Evolutionary conservation across 1,140 invertebrate genomes (phyloP), one percentile per base, ranked within the genome.

Genomic region (Hydropsyche tenuis): DNA sequence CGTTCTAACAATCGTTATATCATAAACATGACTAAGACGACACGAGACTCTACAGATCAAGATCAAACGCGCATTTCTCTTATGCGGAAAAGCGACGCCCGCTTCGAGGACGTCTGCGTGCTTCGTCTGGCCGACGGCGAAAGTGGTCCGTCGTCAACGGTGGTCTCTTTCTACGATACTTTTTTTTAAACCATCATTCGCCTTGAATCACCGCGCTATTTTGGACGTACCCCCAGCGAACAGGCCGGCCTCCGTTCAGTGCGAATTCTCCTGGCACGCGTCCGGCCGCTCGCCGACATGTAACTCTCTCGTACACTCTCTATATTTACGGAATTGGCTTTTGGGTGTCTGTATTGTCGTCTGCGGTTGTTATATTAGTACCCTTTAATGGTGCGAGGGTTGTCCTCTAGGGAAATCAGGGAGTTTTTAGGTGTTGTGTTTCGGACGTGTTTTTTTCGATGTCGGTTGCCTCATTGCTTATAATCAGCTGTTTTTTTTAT

Each of bases 201-300:
- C 46, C 27, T 60, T 74, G 73, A 74, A 62, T 69, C 73, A 74
- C 20, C 14, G 25, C 20, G 42, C 73, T 74, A 74, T 74, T 74
- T 74, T 27, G 30, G 73, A 20, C 7, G 18, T 74, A 74, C 73
- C 73, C 73, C 73, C 73, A 74, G 73, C 73, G 46, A 63, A 74
- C 73, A 56, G 72, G 18, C 43, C 7, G 20, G 51, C 20, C 7
- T 66, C 22, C 45, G 45, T 22, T 37, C 66, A 69, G 66, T 69
- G 66, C 66, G 30, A 53, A 69, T n/a, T 53, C 66, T 69, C 66
- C 66, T 53, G 66, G 66, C 9, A 11, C 6, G 9, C 66, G 46
- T 69, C 23, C 27, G 20, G 66, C 66, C 66, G 66, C 48, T 69
- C 20, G 66, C 23, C 66, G 66, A 27, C 66, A 69, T 53, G 66